Conservation (phyloP, 2,888 invertebrate genomes). For the Acholoe squamosa region DNA sequence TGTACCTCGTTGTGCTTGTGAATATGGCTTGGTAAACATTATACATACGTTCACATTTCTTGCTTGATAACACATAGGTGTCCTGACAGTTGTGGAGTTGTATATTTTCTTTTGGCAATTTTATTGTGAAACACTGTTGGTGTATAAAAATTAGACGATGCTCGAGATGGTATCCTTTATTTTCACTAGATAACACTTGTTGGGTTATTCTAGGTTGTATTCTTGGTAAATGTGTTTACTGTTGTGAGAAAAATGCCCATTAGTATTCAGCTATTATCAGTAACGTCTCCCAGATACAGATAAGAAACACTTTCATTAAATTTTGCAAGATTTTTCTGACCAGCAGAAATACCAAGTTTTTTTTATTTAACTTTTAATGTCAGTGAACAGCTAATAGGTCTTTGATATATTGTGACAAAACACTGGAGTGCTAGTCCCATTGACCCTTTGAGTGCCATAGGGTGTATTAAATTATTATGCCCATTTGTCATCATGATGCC, state of each 20-base stretch:
- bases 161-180: neutral
- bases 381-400: neutral
- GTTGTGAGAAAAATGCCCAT: neutral
- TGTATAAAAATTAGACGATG: conserved; percentile 28
- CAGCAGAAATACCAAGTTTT: neutral
- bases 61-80: neutral
- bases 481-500: too few species aligned
- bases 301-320: neutral
- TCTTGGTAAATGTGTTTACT: neutral
- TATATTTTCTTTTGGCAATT: conserved; percentile 43
- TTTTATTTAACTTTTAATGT: neutral
- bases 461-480: too few species aligned
- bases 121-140: conserved; percentile 56
- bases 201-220: neutral
- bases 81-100: neutral
- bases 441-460: too few species aligned
- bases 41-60: conserved; percentile 19
- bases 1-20: conserved; percentile 34
- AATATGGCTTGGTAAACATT: conserved; percentile 30
- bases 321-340: neutral
- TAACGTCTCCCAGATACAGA: neutral
- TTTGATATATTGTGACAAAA: too few species aligned
- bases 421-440: too few species aligned
- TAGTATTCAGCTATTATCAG: neutral
- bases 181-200: conserved; percentile 16